Conservation (phyloP, 2,113 vertebrate genomes). For the Sorex araneus region DNA sequence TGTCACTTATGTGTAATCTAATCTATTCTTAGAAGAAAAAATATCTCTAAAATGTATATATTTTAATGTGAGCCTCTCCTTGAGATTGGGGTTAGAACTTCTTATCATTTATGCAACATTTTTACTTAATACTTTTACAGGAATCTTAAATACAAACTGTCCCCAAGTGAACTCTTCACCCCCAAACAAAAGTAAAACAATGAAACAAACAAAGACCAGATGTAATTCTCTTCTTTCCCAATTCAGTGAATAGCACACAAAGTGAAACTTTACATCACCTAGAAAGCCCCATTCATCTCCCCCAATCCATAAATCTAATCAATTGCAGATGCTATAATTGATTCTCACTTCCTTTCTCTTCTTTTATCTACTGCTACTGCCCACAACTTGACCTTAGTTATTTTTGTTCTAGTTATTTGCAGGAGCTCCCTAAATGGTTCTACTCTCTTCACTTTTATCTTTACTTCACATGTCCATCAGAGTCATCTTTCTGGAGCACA, state of each 20-base stretch:
- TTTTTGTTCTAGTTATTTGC: slow-evolving; percentile 7
- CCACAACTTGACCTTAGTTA: neutral
- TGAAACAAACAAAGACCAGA: slow-evolving; percentile 11
- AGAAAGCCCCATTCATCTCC: neutral
- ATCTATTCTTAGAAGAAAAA: neutral
- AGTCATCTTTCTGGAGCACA: slow-evolving; percentile 59
- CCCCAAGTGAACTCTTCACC: neutral
- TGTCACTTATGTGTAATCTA: no score
- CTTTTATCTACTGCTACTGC: slow-evolving; percentile 9
- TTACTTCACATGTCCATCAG: neutral
- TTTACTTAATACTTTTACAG: slow-evolving; percentile 21
- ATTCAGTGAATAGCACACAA: slow-evolving; percentile 2
- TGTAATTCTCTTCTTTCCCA: neutral
- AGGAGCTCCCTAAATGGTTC: slow-evolving; percentile 8
- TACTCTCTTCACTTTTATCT: neutral
- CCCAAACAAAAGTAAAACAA: neutral
- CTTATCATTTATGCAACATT: neutral
- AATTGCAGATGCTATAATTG: neutral
- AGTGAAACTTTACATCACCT: neutral
- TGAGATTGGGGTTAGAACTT: slow-evolving; percentile 49
- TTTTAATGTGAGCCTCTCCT: slow-evolving; percentile 46
- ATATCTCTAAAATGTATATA: neutral
- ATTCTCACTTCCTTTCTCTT: neutral
- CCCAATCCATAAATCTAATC: neutral
- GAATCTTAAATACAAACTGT: slow-evolving; percentile 23